Conservation (phyloP, 1,140 invertebrate species). For the Calliopsis andreniformis region DNA sequence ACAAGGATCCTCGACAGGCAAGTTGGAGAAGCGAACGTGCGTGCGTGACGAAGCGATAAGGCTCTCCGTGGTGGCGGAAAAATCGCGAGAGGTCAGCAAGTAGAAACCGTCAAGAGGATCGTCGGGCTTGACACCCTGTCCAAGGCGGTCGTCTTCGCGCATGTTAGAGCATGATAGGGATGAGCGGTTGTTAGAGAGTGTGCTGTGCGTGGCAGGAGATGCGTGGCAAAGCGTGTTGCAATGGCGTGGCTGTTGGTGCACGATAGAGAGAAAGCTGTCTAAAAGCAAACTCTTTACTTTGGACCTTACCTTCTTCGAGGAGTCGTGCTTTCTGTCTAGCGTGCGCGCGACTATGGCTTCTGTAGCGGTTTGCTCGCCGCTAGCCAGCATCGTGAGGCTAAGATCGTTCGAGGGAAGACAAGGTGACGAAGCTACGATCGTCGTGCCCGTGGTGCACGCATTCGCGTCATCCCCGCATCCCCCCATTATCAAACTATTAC, state of each 20-base stretch:
- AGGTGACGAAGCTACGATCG: constrained; percentile 35
- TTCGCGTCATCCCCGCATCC: constrained; percentile 30
- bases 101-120: too few species aligned
- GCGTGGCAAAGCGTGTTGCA: constrained; percentile 37
- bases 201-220: neutral
- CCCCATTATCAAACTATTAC: neutral
- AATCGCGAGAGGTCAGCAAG: neutral
- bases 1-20: neutral
- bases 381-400: constrained; percentile 33
- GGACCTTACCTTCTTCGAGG: constrained; percentile 77
- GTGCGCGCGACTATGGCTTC: constrained; percentile 57
- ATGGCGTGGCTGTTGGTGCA: constrained; percentile 33
- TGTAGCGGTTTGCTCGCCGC: constrained; percentile 51
- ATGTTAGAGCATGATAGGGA: constrained; percentile 3
- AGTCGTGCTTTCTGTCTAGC: constrained; percentile 68
- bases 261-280: constrained; percentile 72
- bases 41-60: neutral
- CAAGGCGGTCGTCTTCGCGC: too few species aligned
- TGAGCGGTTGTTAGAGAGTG: constrained; percentile 3
- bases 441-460: neutral
- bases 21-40: neutral
- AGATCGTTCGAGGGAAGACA: constrained; percentile 39
- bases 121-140: too few species aligned
- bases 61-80: neutral
- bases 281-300: constrained; percentile 74